These are phyloP conservation scores for Thamnophis elegans DNA, from an alignment of 2,797 vertebrate species.

Conservation along the genomic window DNA sequence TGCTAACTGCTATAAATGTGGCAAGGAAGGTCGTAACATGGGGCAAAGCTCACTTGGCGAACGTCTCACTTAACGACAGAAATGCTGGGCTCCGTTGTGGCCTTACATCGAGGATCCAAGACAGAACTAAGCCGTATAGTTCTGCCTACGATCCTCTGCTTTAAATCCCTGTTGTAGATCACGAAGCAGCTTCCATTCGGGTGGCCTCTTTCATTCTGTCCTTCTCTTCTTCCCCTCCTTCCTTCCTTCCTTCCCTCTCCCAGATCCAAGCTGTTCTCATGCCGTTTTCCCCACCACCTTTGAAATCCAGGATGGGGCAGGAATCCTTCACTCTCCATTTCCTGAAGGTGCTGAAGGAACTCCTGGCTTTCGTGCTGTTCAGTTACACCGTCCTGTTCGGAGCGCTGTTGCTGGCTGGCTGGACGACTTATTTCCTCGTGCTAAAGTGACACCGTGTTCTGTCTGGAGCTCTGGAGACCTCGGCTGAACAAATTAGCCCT, in stretches of 20 bases:
- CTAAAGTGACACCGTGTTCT: conserved; percentile 76
- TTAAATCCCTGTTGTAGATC: not conserved
- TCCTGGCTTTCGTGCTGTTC: conserved; percentile 92
- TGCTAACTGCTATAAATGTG: too few species aligned
- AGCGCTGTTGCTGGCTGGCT: conserved; percentile 88
- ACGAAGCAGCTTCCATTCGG: not conserved
- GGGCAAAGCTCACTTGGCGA: too few species aligned
- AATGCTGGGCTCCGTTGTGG: too few species aligned
- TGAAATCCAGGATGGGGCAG: conserved; percentile 55
- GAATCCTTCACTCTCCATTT: conserved; percentile 83
- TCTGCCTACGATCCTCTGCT: not conserved
- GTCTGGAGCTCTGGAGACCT: fast-evolving
- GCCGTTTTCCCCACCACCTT: not conserved
- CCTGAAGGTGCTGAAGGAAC: conserved; percentile 87
- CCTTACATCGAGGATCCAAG: too few species aligned
- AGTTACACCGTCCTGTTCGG: conserved; percentile 94
- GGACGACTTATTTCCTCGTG: conserved; percentile 94
- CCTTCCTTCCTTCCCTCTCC: not conserved
- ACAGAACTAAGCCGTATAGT: too few species aligned
- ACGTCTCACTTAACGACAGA: too few species aligned
- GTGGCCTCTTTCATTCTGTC: not conserved
- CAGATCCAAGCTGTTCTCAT: not conserved
- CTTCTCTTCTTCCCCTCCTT: not conserved
- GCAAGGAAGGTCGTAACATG: too few species aligned
- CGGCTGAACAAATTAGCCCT: fast-evolving